Base-by-base conservation (phyloP, 2,797 vertebrate genomes). In the Sebastes itinus region DNA sequence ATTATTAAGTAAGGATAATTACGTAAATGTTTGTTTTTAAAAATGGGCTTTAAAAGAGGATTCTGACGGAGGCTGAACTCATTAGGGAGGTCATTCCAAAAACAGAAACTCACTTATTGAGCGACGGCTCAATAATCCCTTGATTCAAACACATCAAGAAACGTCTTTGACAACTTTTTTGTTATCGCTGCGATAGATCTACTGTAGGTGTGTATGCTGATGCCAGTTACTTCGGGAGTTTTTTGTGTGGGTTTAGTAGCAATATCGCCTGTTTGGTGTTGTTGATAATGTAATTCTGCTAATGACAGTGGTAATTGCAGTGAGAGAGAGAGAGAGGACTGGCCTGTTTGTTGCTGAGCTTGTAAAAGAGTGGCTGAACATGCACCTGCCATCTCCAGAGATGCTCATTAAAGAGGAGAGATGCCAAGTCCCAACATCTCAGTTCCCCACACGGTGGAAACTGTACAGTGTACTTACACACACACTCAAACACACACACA, bases 321-420 rank as follows among this genome's bases (percentile, higher is more conserved):
- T 83, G 90, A 28, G 89, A 86, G 86, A 65, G 76, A 83, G 88
- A 75, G 78, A 82, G 88, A 75, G 86, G 77, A 72, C 82, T 73
- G 89, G 86, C 84, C 88, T 81, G 88, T 89, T 89, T 90, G 91
- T 81, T 92, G 95, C 94, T 94, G 92, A 93, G 93, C 93, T 93
- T 94, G 93, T 94, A 92, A 87, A 92, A 93, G 90, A 94, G 90
- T 67, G 92, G 93, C 94, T 95, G 91, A 95, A 95, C 94, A 94
- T 90, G 92, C 94, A 95, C 94, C 95, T 96, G 94, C 91, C 94
- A 92, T 94, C 94, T 95, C 95, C 87, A 91, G 94, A 96, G 95
- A 94, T 92, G 14, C 93, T 95, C 94, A 95, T 95, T 95, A 96
- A 94, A 95, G 91, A 91, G 88, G 84, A 90, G 82, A 87, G 82